Conservation (phyloP, 2,113 vertebrate species). For the Campylomormyrus numenius region DNA sequence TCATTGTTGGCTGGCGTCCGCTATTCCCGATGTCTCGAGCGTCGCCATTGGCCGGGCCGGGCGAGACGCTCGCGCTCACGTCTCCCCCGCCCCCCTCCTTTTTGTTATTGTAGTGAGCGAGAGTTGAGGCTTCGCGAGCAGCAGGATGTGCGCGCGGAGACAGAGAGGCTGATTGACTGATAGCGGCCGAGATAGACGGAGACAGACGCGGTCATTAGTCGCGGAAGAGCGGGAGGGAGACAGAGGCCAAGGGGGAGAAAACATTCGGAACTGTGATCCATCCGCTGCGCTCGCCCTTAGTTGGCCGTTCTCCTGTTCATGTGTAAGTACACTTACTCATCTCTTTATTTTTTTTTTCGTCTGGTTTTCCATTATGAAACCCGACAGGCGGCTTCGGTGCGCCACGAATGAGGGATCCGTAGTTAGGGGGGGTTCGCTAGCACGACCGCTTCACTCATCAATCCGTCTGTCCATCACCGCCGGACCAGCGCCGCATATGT, state of each 20-base stretch:
- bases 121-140: conserved; percentile 25
- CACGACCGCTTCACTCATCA: background rate
- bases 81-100: conserved; percentile 37
- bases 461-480: background rate
- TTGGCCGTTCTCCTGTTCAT: conserved; percentile 36
- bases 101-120: conserved; percentile 61
- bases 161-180: conserved; percentile 37
- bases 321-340: conserved; percentile 51
- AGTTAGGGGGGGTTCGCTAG: background rate
- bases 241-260: conserved; percentile 29
- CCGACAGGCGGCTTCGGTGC: conserved; percentile 2
- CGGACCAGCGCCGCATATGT: background rate
- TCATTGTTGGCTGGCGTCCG: conserved; percentile 40
- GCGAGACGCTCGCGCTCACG: conserved; percentile 58
- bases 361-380: background rate
- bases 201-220: background rate
- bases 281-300: conserved; percentile 29
- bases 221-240: conserved; percentile 5
- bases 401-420: background rate
- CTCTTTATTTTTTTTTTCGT: conserved; percentile 8
- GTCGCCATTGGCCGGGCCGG: conserved; percentile 47
- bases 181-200: conserved; percentile 26
- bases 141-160: conserved; percentile 38
- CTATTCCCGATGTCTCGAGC: conserved; percentile 33
- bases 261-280: conserved; percentile 9